phyloP scores from a whole-genome alignment of 1,140 invertebrate species.

The Scaptomyza hsui region DNA sequence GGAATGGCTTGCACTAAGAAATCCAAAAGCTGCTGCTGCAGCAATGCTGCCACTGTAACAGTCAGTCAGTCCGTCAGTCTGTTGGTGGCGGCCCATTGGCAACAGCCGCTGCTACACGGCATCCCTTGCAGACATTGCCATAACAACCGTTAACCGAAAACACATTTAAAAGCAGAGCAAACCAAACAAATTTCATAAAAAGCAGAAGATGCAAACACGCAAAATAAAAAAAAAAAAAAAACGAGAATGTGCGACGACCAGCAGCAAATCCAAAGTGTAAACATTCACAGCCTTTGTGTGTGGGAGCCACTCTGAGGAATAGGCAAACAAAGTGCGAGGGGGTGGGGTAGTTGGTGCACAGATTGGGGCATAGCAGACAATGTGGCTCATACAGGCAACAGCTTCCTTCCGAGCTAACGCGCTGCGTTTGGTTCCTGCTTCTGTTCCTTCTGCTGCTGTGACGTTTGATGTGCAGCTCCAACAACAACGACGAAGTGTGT shows the following conservation, averaged over 20 bases:
- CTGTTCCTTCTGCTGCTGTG: constrained; percentile 8
- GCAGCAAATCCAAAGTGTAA: constrained; percentile 78
- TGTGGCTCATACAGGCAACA: constrained; percentile 52
- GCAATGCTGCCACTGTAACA: constrained; percentile 1
- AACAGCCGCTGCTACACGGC: constrained; percentile 66
- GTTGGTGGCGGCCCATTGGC: constrained; percentile 24
- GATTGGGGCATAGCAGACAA: constrained; percentile 26
- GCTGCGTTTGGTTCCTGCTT: constrained; percentile 16
- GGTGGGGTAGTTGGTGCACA: neutral
- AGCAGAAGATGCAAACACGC: constrained; percentile 3
- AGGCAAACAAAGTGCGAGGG: constrained; percentile 5
- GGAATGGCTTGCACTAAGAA: constrained; percentile 31
- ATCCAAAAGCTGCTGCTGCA: constrained; percentile 8
- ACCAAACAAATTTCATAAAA: constrained; percentile 45
- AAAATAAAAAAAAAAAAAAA: constrained; percentile 18
- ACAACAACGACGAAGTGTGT: constrained; percentile 16
- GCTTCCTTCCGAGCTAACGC: constrained; percentile 76
- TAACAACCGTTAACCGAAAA: constrained; percentile 76
- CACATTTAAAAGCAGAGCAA: constrained; percentile 68
- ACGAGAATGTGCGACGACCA: constrained; percentile 57
- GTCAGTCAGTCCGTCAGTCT: neutral
- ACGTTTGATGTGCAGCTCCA: constrained; percentile 76
- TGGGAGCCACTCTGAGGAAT: constrained; percentile 30
- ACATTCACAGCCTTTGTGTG: constrained; percentile 74
- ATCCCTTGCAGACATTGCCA: constrained; percentile 49